These are phyloP conservation scores for Pararge aegeria DNA, from an alignment of 1,140 invertebrate genomes.

Conservation along the genomic window DNA sequence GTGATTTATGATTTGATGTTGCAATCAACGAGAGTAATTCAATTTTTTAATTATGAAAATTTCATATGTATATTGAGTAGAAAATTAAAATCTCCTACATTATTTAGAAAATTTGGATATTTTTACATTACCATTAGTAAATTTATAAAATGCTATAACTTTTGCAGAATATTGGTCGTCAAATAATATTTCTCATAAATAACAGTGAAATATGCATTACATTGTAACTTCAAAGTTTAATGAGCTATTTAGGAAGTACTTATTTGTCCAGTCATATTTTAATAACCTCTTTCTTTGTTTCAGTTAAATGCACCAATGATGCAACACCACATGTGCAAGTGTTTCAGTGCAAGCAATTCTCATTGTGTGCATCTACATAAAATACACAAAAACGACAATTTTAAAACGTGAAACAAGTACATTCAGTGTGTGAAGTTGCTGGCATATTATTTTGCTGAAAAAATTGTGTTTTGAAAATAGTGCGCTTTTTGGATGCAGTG, in stretches of 20 bases:
- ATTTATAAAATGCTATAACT: too few species aligned
- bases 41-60: too few species aligned
- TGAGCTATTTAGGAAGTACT: neutral
- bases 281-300: conserved; percentile 46
- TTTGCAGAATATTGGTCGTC: too few species aligned
- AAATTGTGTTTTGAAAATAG: conserved; percentile 45
- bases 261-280: conserved; percentile 4
- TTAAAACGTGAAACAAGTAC: conserved; percentile 49
- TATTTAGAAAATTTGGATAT: too few species aligned
- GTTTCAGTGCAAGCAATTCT: conserved; percentile 48
- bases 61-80: too few species aligned
- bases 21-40: too few species aligned
- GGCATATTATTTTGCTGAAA: conserved; percentile 21
- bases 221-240: neutral
- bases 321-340: conserved; percentile 58
- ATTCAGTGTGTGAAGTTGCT: conserved; percentile 38
- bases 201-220: too few species aligned
- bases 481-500: conserved; percentile 75
- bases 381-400: conserved; percentile 42
- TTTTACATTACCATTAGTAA: too few species aligned
- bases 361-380: conserved; percentile 44
- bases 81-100: too few species aligned
- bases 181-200: too few species aligned
- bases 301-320: conserved; percentile 61
- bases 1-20: too few species aligned